Percentiles rank a stretch among this genome's conserved stretches.
Conservation (phyloP, 2,797 vertebrate species). For the Pterois miles region DNA sequence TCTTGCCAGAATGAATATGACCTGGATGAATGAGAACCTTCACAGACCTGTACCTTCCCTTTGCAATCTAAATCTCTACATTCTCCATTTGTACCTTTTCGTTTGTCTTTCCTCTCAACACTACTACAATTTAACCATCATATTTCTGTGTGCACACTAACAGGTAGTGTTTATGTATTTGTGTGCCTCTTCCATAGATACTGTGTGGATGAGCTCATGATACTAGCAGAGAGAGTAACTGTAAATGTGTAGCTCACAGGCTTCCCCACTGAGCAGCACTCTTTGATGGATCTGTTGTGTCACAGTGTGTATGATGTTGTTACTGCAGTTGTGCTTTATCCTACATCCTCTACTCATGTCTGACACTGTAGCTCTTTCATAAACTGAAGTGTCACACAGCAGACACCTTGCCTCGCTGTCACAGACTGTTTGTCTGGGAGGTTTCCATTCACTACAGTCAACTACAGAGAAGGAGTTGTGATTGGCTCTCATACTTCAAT, state of each 20-base stretch:
- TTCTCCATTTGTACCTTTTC: too few species aligned
- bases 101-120: too few species aligned
- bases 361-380: neutral
- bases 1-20: too few species aligned
- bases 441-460: neutral
- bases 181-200: neutral
- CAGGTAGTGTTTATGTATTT: neutral
- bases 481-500: neutral
- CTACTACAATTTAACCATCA: too few species aligned
- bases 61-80: too few species aligned
- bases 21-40: too few species aligned
- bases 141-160: too few species aligned
- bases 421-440: neutral
- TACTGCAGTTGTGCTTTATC: neutral
- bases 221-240: neutral
- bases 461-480: neutral
- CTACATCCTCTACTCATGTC: neutral
- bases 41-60: too few species aligned
- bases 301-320: neutral
- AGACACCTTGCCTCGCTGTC: neutral
- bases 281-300: constrained; percentile 7
- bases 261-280: constrained; percentile 8
- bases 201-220: neutral
- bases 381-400: neutral
- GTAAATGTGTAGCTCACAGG: constrained; percentile 1